phyloP scores from a whole-genome alignment of 2,797 vertebrate species.

The Mormyrus hasselquistii region DNA sequence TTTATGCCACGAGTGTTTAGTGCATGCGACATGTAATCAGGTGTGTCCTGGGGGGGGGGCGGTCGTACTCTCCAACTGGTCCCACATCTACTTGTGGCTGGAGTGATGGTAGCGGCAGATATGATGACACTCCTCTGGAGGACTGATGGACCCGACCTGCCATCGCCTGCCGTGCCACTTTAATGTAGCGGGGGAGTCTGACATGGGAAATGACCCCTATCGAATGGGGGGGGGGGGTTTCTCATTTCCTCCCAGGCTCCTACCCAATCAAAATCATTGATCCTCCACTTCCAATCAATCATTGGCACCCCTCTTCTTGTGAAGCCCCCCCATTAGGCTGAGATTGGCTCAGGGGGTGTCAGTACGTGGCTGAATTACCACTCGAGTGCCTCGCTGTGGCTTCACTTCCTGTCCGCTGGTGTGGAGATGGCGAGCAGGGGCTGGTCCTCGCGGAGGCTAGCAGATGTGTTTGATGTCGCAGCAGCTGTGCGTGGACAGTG shows the following conservation, averaged over 20 bases:
- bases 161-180: not conserved
- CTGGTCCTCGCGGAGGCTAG: not conserved
- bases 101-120: not conserved
- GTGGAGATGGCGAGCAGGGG: not conserved
- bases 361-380: slow-evolving; percentile 25
- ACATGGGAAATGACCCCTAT: not conserved
- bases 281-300: not conserved
- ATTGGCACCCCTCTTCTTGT: not conserved
- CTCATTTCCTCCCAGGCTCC: not conserved
- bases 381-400: not conserved
- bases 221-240: not conserved
- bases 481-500: not conserved
- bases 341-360: not conserved
- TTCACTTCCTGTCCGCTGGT: not conserved
- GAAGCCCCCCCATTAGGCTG: not conserved
- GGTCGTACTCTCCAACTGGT: not conserved
- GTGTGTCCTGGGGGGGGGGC: not conserved
- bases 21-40: not conserved
- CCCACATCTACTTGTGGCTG: not conserved
- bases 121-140: not conserved
- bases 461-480: not conserved
- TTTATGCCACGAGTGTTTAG: not conserved
- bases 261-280: slow-evolving; percentile 15
- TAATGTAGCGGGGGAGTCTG: not conserved
- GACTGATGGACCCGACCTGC: not conserved